A percentile compares a stretch with the other conserved stretches of the same genome.
Evolutionary conservation across 2,888 invertebrate species (phyloP).

Genomic region (Trissolcus japonicus): DNA sequence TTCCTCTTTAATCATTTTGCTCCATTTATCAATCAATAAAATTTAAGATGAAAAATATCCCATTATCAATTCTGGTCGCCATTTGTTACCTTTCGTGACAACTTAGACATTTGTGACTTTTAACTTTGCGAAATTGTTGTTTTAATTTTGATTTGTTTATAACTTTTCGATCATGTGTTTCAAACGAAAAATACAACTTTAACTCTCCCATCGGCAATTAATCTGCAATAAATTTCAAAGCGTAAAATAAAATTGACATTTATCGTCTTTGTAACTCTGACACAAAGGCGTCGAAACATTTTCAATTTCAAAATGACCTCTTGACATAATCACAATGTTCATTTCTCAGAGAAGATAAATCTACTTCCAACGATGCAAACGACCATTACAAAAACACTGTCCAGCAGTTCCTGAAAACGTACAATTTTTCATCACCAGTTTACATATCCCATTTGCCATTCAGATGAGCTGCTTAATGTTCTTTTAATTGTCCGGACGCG

Average conservation of each 20-base stretch:
- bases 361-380: conserved; percentile 1
- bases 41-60: too few relatives aligned
- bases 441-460: neutral
- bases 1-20: neutral
- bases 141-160: too few relatives aligned
- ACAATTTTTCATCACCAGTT: conserved; percentile 7
- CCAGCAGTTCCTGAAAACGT: conserved; percentile 30
- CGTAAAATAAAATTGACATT: too few relatives aligned
- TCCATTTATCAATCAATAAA: too few relatives aligned
- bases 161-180: too few relatives aligned
- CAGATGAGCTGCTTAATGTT: conserved; percentile 3
- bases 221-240: too few relatives aligned
- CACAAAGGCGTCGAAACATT: conserved; percentile 13
- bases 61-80: too few relatives aligned
- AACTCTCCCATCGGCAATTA: too few relatives aligned
- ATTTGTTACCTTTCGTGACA: too few relatives aligned
- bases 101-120: too few relatives aligned
- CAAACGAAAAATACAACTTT: too few relatives aligned
- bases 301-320: neutral
- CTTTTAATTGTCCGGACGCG: neutral
- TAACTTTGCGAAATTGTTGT: too few relatives aligned
- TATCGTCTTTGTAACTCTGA: neutral
- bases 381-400: conserved; percentile 13
- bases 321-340: conserved; percentile 9
- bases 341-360: conserved; percentile 39